Base-by-base conservation (phyloP, 1,140 invertebrate species). In the Dryas iulia region DNA sequence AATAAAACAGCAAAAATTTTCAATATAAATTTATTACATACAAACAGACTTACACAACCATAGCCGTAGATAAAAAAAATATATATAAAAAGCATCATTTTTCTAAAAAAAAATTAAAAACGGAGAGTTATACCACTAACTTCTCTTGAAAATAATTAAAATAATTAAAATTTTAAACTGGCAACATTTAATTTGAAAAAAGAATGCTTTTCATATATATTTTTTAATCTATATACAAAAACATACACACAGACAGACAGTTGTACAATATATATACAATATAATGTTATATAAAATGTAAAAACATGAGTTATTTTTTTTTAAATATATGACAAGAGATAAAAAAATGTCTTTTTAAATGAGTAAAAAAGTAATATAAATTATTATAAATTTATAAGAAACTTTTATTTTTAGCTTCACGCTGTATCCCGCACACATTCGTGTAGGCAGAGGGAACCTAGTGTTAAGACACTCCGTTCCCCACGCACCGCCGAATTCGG, bases 21-120 rank as follows among this genome's bases (percentile, higher is more conserved):
- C n/a, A n/a, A 47, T 47, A 47, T 47, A 47, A 47, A 47, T 47
- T 47, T 47, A 47, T 47, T 47, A 47, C 25, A 21, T 30, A 58
- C 56, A 30, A n/a, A 57, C 24, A 18, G 10, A 58, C 56, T n/a
- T 58, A 18, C 6, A 57, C 7, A 24, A 57, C 54, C 26, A 57
- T 58, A 30, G 23, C 56, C 25, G n/a, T n/a, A n/a, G n/a, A 58
- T 47, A 62, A 31, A 63, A 5, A 11, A 26, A 33, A 31, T 8
- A 31, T 8, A 47, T 18, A 1, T 47, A 47, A 47, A 47, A 47
- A 21, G 8, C 39, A 47, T 47, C 39, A 47, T 21, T 47, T 10
- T 21, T 47, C 8, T 21, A 47, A 7, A 18, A 21, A 47, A 47
- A 28, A n/a, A n/a, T n/a, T n/a, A n/a, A 28, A 47, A 47, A 5